Percentiles rank a stretch among this genome's conserved stretches.
These are phyloP conservation scores for Ephestia elutella DNA, from an alignment of 1,140 invertebrate genomes.

Conservation along the genomic window DNA sequence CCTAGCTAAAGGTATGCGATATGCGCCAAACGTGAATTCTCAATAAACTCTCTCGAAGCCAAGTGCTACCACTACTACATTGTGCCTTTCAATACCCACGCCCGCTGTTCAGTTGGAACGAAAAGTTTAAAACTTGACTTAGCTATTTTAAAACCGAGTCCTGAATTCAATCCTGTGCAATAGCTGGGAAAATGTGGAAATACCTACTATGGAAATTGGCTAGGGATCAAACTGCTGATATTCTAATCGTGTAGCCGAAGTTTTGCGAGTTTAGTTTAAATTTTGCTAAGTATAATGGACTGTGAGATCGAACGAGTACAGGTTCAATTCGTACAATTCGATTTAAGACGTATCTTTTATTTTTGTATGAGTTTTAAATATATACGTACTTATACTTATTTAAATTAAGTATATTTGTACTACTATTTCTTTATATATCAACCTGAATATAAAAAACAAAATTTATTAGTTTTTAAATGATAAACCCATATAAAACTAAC, in stretches of 20 bases:
- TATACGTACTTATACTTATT: too few species aligned
- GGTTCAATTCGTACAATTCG: neutral
- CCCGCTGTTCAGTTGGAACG: neutral
- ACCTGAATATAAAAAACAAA: too few species aligned
- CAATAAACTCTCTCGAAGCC: neutral
- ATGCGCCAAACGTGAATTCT: neutral
- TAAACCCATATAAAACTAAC: too few species aligned
- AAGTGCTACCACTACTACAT: neutral
- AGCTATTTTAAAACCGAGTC: neutral
- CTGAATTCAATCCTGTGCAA: constrained; percentile 1
- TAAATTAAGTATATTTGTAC: too few species aligned
- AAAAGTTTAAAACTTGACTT: constrained; percentile 1
- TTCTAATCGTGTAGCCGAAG: neutral
- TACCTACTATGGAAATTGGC: constrained; percentile 3
- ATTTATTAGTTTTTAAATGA: too few species aligned
- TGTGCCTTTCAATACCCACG: neutral
- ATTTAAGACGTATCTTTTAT: neutral
- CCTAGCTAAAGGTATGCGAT: neutral
- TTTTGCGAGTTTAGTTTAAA: neutral
- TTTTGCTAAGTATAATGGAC: constrained; percentile 1
- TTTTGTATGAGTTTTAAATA: too few species aligned
- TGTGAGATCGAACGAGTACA: neutral
- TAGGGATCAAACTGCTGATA: constrained; percentile 2
- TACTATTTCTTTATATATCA: too few species aligned
- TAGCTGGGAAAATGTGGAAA: neutral